Evolutionary conservation across 2,797 vertebrate species (phyloP).

Genomic region (Nyctibius grandis): DNA sequence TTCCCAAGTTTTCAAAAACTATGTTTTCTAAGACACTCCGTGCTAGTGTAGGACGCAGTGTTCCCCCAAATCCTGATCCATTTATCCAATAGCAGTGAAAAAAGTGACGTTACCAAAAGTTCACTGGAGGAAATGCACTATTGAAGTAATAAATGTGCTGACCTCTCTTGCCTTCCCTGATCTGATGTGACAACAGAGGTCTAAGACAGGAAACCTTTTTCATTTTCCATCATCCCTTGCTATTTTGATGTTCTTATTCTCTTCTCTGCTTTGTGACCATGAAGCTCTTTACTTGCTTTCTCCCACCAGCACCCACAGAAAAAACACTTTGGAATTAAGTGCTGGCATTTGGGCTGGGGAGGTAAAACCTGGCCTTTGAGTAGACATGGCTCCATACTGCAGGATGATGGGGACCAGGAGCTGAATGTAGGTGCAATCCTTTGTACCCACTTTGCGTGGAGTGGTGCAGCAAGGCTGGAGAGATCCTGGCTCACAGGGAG

Average conservation of each 20-base stretch:
- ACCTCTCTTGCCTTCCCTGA: constrained; percentile 6
- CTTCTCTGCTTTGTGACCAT: background rate
- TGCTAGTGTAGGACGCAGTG: background rate
- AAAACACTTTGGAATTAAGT: background rate
- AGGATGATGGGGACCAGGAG: background rate
- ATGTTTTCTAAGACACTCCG: background rate
- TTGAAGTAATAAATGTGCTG: background rate
- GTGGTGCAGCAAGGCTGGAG: background rate
- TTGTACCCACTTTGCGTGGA: background rate
- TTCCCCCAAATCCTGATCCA: background rate
- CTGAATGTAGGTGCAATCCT: background rate
- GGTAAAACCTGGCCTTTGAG: background rate
- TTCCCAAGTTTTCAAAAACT: background rate
- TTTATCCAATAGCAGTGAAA: background rate
- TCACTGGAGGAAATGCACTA: background rate
- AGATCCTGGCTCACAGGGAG: background rate
- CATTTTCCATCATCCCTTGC: background rate
- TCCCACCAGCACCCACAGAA: background rate
- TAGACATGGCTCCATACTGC: accelerated
- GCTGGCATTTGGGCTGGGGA: background rate
- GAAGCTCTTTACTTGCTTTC: background rate
- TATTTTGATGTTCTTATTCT: background rate
- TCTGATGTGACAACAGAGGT: background rate
- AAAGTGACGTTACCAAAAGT: background rate
- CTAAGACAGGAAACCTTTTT: background rate